These are phyloP conservation scores for Neoniphon sammara DNA, from an alignment of 2,797 vertebrate genomes.

Conservation along the genomic window DNA sequence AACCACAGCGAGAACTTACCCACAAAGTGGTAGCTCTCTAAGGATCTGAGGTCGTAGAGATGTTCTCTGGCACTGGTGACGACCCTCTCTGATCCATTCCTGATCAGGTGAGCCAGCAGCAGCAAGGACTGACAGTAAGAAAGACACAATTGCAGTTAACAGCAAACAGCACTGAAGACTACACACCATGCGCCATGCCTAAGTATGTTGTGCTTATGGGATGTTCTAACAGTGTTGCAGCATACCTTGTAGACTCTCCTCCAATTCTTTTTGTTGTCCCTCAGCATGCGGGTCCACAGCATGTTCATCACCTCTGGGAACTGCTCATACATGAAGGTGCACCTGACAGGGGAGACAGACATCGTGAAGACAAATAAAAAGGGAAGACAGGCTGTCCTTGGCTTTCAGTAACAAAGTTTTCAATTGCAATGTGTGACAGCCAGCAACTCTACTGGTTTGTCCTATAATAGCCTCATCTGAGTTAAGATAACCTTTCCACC, in stretches of 20 bases:
- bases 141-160: constrained; percentile 12
- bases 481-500: not conserved
- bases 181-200: constrained; percentile 2
- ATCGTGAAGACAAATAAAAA: constrained; percentile 20
- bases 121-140: constrained; percentile 88
- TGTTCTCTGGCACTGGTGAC: constrained; percentile 99
- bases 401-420: constrained; percentile 2
- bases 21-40: constrained; percentile 99
- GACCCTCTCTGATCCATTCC: constrained; percentile 98
- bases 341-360: constrained; percentile 77
- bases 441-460: not conserved
- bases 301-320: constrained; percentile 99
- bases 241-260: constrained; percentile 98
- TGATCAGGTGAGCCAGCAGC: constrained; percentile 96
- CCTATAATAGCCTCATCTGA: not conserved
- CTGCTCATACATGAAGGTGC: constrained; percentile 99
- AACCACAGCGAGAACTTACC: constrained; percentile 83
- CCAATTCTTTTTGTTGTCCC: constrained; percentile 99
- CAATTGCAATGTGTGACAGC: not conserved
- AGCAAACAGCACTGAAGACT: constrained; percentile 8
- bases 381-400: not conserved
- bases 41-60: constrained; percentile 97
- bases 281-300: constrained; percentile 98
- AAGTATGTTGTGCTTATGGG: constrained; percentile 9
- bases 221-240: constrained; percentile 16